Conservation (phyloP, 2,113 vertebrate genomes). For the Budorcas taxicolor region DNA sequence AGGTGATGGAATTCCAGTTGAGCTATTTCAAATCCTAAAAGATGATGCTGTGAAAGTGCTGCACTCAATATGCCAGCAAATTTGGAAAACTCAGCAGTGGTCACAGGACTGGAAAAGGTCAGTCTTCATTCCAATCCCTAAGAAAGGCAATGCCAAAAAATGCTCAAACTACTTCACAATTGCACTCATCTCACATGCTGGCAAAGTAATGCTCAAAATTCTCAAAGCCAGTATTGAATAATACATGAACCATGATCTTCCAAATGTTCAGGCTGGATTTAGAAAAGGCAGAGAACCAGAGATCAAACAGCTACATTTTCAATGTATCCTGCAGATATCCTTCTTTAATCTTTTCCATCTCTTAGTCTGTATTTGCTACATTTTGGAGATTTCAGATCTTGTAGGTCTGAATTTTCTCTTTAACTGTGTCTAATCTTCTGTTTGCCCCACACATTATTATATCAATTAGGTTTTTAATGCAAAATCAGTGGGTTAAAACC, state of each 20-base stretch:
- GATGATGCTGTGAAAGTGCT: not conserved
- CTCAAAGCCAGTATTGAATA: not conserved
- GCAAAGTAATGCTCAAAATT: not conserved
- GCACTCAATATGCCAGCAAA: not conserved
- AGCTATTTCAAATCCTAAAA: not conserved
- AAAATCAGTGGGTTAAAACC: not conserved
- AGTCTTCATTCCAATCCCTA: not conserved
- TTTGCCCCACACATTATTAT: not conserved
- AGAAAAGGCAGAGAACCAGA: not conserved
- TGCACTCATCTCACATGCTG: not conserved
- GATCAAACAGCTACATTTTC: not conserved
- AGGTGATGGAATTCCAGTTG: not conserved
- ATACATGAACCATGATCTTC: not conserved
- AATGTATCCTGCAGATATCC: not conserved
- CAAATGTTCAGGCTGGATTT: not conserved
- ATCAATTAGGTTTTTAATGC: not conserved
- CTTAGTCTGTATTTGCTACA: not conserved
- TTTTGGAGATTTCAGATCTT: not conserved
- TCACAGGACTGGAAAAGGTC: not conserved
- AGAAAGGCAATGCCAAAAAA: not conserved
- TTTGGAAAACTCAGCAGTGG: not conserved
- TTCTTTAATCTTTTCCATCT: not conserved
- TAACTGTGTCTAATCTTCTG: not conserved
- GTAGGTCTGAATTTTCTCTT: not conserved
- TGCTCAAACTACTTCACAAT: not conserved